Evolutionary conservation across 2,113 vertebrate species (phyloP).

Genomic region (Diphyllodes magnificus): DNA sequence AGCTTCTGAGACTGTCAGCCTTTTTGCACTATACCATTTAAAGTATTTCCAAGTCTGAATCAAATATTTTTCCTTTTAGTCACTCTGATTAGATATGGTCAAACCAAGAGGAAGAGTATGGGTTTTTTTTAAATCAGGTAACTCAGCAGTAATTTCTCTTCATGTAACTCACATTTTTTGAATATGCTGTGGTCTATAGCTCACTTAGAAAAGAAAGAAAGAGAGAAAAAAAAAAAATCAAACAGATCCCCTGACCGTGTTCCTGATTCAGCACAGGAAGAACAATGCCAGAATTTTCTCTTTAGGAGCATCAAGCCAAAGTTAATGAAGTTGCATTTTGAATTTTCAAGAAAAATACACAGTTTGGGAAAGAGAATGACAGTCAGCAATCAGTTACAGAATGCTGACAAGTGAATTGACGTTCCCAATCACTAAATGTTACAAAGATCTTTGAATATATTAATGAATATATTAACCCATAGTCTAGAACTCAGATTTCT

Average conservation of each 20-base stretch:
- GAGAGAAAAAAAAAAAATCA: too few species aligned
- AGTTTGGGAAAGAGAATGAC: background rate
- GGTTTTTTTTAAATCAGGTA: background rate
- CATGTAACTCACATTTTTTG: background rate
- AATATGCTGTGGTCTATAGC: background rate
- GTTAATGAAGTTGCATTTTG: background rate
- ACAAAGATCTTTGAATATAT: background rate
- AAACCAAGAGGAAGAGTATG: background rate
- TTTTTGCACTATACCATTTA: background rate
- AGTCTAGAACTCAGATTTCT: background rate
- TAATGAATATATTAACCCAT: background rate
- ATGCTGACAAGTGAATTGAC: rapidly evolving
- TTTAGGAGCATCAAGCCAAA: background rate
- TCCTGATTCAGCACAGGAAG: background rate
- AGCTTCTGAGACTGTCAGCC: background rate
- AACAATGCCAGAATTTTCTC: background rate
- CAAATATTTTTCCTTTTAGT: background rate
- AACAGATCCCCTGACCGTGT: background rate
- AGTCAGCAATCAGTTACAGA: background rate
- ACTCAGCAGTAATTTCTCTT: background rate
- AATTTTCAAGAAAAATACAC: background rate
- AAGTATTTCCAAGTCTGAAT: background rate
- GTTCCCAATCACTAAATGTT: background rate
- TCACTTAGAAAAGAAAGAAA: background rate
- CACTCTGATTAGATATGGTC: background rate